These are phyloP conservation scores for Chromobotia macracanthus DNA, from an alignment of 2,797 vertebrate genomes.

Conservation along the genomic window DNA sequence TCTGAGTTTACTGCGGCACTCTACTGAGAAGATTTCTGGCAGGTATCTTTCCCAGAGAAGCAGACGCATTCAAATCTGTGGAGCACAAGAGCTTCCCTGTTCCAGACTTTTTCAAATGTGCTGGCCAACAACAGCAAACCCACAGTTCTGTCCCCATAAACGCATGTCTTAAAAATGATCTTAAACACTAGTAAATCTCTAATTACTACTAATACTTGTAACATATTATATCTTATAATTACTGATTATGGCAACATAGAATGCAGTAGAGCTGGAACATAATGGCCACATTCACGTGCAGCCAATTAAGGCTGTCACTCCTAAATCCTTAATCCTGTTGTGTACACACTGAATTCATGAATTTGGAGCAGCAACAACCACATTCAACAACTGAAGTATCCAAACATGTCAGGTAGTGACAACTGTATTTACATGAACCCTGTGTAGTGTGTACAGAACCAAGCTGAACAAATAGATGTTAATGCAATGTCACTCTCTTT, in stretches of 20 bases:
- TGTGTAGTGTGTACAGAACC: background rate
- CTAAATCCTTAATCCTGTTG: background rate
- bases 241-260: background rate
- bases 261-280: background rate
- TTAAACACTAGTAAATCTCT: background rate
- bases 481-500: background rate
- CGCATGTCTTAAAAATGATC: background rate
- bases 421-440: background rate
- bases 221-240: background rate
- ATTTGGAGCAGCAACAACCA: background rate
- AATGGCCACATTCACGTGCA: background rate
- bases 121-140: constrained; percentile 17
- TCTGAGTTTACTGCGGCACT: background rate
- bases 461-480: background rate
- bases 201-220: background rate
- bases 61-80: constrained; percentile 22
- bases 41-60: constrained; percentile 17
- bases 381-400: background rate
- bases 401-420: background rate
- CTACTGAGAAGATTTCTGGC: constrained; percentile 1
- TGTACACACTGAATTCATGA: background rate
- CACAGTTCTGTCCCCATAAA: constrained; percentile 19
- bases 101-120: constrained; percentile 1
- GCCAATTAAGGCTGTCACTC: background rate
- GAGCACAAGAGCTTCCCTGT: constrained; percentile 38